These are phyloP conservation scores for Oreocharis arfaki DNA, from an alignment of 2,113 vertebrate genomes.

Conservation along the genomic window DNA sequence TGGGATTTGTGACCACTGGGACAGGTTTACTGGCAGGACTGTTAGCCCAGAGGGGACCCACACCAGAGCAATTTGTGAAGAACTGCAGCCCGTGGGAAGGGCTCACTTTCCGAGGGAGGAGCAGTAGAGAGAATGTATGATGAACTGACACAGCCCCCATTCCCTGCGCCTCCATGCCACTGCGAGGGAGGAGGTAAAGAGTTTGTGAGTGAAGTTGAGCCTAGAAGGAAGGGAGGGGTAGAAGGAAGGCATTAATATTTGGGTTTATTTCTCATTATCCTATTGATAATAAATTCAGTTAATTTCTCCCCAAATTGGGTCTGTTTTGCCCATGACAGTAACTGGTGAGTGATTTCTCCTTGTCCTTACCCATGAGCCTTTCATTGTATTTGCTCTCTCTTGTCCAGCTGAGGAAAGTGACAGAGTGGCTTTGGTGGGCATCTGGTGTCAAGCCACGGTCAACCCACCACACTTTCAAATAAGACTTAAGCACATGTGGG, in stretches of 20 bases:
- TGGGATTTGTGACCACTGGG: not conserved
- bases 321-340: not conserved
- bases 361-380: not conserved
- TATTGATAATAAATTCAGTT: not conserved
- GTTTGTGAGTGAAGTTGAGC: not conserved
- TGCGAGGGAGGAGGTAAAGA: not conserved
- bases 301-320: not conserved
- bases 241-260: not conserved
- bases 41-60: not conserved
- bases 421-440: not conserved
- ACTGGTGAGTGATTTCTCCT: not conserved
- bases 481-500: not conserved
- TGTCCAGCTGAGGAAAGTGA: not conserved
- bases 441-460: not conserved
- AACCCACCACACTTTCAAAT: rapidly evolving
- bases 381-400: not conserved
- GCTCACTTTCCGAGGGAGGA: not conserved
- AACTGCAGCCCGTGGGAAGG: not conserved
- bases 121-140: not conserved
- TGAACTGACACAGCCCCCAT: not conserved
- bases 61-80: not conserved
- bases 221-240: not conserved
- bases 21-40: not conserved
- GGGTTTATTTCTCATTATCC: not conserved
- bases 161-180: not conserved